Base-by-base conservation (phyloP, 2,888 invertebrate species). In the Lycaena phlaeas region DNA sequence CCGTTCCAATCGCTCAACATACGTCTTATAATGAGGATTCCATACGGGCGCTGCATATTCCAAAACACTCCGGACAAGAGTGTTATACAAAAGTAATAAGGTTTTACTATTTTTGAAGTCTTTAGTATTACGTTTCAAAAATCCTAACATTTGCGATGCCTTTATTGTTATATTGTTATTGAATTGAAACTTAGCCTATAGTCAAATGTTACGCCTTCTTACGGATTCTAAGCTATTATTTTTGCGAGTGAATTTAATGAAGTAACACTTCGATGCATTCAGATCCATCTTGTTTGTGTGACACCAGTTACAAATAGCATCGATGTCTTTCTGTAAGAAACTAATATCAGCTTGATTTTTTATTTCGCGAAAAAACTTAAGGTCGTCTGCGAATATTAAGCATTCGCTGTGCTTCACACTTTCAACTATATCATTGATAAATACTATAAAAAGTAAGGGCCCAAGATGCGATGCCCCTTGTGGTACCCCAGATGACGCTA, bases 21-120 rank as follows among this genome's bases (percentile, higher is more conserved):
- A 6, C 22, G 14, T 29, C 7, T 14, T 29, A 22, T 41, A 36
- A 4, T 14, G n/a, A 2, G 37, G 37, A 7, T 27, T 37, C 15
- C 37, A 37, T 6, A 37, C 27, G 1, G 11, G 10, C 4, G 37
- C 14, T 2, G 37, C 27, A 27, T 17, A 37, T 37, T 37, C 27
- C 5, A 37, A 6, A 11, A 15, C 9, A 12, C 27, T 37, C 5
- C 18, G 26, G 2, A 17, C 14, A 12, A 36, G 1, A 1, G 15
- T 14, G 14, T 36, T 10, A 18, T 10, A 27, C 4, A 27, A 27
- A 2, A 11, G 2, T 27, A 27, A 1, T n/a, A n/a, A n/a, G n/a
- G n/a, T n/a, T n/a, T n/a, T n/a, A n/a, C n/a, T n/a, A n/a, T n/a
- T n/a, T n/a, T n/a, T n/a, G n/a, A n/a, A n/a, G n/a, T n/a, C n/a